These are phyloP conservation scores for Chrysina gloriosa DNA, from an alignment of 2,888 invertebrate genomes.

Conservation along the genomic window DNA sequence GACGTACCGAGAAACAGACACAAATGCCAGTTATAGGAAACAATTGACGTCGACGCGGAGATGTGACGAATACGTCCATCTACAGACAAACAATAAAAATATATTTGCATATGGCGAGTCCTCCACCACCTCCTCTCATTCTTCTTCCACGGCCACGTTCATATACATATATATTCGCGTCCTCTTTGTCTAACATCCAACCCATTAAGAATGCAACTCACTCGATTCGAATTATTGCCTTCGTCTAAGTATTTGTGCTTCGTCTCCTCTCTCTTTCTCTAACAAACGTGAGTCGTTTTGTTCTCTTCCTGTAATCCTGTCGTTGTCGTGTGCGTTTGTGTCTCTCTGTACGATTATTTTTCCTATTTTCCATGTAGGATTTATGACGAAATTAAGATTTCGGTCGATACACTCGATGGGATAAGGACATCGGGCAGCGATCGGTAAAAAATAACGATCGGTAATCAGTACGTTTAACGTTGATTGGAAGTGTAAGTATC, in stretches of 20 bases:
- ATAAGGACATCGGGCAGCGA: neutral
- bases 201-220: slow-evolving; percentile 26
- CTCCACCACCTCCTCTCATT: slow-evolving; percentile 3
- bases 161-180: neutral
- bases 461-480: slow-evolving; percentile 26
- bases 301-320: slow-evolving; percentile 28
- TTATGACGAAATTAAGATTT: slow-evolving; percentile 29
- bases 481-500: slow-evolving; percentile 36
- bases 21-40: slow-evolving; percentile 32
- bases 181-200: slow-evolving; percentile 15
- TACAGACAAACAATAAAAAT: slow-evolving; percentile 31
- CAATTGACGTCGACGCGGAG: slow-evolving; percentile 32
- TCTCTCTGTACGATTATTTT: neutral
- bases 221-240: slow-evolving; percentile 34
- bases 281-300: slow-evolving; percentile 13
- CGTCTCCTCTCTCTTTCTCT: slow-evolving; percentile 14
- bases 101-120: slow-evolving; percentile 30
- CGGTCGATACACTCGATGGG: slow-evolving; percentile 21
- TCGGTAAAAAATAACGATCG: slow-evolving; percentile 23
- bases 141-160: neutral
- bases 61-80: slow-evolving; percentile 35
- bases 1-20: slow-evolving; percentile 22
- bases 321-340: neutral
- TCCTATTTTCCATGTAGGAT: slow-evolving; percentile 10
- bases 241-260: slow-evolving; percentile 33